Conservation (phyloP, 2,888 invertebrate genomes). For the Chydorus sphaericus region DNA sequence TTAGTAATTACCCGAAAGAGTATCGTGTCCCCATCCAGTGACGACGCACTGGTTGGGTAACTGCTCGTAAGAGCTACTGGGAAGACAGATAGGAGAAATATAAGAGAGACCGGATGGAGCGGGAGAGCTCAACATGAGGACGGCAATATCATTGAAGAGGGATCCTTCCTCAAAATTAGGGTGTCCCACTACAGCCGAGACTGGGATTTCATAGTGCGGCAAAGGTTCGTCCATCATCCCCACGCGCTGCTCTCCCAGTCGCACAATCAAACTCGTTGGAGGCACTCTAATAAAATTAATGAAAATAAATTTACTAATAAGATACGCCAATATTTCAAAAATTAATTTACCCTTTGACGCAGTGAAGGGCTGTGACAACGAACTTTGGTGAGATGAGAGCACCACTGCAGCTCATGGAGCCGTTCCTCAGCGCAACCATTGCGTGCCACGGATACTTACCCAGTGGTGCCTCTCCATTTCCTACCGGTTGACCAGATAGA, state of each 20-base stretch:
- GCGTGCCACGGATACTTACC: constrained; percentile 80
- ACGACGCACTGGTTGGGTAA: constrained; percentile 50
- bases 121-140: constrained; percentile 46
- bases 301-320: background rate
- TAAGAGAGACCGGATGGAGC: constrained; percentile 45
- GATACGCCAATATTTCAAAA: background rate
- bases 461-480: constrained; percentile 36
- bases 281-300: constrained; percentile 35
- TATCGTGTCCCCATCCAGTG: constrained; percentile 70
- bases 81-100: constrained; percentile 57
- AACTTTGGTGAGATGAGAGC: constrained; percentile 58
- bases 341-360: constrained; percentile 52
- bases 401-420: constrained; percentile 60
- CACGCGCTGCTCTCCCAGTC: constrained; percentile 70
- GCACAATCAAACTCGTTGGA: constrained; percentile 52
- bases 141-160: constrained; percentile 51
- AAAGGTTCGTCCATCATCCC: constrained; percentile 47
- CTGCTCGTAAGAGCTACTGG: constrained; percentile 38
- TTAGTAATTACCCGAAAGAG: constrained; percentile 50
- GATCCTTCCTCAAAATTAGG: constrained; percentile 48
- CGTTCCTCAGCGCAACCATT: constrained; percentile 48
- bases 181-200: constrained; percentile 50
- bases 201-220: constrained; percentile 60
- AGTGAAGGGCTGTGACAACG: constrained; percentile 62
- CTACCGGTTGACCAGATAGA: constrained; percentile 8